Base-by-base conservation (phyloP, 2,797 vertebrate species). In the Podarcis lilfordi region DNA sequence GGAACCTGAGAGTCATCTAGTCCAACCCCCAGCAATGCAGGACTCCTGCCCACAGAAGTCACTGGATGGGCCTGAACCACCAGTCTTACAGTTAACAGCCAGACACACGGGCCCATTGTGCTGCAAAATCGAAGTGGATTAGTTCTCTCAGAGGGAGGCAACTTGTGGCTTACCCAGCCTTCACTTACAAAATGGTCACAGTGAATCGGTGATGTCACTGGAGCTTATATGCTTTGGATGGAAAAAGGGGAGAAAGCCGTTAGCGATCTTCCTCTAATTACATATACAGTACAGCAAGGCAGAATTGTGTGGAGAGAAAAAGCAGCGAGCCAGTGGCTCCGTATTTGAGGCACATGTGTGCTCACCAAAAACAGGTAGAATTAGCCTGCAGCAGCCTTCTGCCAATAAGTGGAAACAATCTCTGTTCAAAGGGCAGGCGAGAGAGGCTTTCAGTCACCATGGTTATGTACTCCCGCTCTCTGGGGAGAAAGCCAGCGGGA, bases 361-460 rank as follows among this genome's bases (percentile, higher is more conserved):
- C 37, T 7, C 75, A 72, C 72, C 82, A 43, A 43, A 40, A 84
- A 2, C 11, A 82, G 66, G 8, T 43, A 8, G 87, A 59, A 61
- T 43, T 84, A 35, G 68, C 82, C 13, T 64, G 35, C 9, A 79
- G 64, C 75, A 64, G 64, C 75, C 68, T 72, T 68, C 25, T 84
- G 82, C 69, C 68, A 84, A 64, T 40, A 23, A 72, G 11, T 45
- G 69, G 82, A 80, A 85, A 84, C 29, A 19, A 61, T 74, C 50
- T 45, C 68, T 64, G n/a, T 89, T 80, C 64, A 77, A 88, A 85
- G 77, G 76, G 50, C 82, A 35, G 66, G 19, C 37, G 13, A n/a
- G 29, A 75, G n/a, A 66, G 40, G 55, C 88, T 85, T 85, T 80
- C 68, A 80, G 77, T 89, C 82, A 80, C 88, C 88, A 85, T 89